Percentiles rank a stretch among this genome's conserved stretches.
Conservation (phyloP, 2,888 invertebrate species). For the Tricholauxania praeusta region DNA sequence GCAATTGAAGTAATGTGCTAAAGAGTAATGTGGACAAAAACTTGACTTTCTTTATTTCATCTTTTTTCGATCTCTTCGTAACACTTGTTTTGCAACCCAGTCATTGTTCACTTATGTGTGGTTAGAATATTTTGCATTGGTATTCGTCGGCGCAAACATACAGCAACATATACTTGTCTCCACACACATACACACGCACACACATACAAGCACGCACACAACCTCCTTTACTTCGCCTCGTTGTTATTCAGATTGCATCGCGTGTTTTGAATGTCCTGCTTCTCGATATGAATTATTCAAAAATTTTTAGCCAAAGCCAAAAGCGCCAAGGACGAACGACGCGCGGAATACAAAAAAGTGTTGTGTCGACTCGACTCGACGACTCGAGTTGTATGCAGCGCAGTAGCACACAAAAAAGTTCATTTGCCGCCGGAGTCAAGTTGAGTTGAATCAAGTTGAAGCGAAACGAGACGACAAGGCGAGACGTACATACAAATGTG, state of each 20-base stretch:
- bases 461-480: conserved; percentile 22
- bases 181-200: conserved; percentile 34
- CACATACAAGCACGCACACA: conserved; percentile 22
- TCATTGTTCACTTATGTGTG: background rate
- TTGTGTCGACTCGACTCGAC: background rate
- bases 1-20: background rate
- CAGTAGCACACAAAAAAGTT: conserved; percentile 15
- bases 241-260: conserved; percentile 67
- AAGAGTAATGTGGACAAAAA: no score
- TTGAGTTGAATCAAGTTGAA: background rate
- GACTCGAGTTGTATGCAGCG: conserved; percentile 41
- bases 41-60: no score
- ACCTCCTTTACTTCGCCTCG: conserved; percentile 39
- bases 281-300: conserved; percentile 68
- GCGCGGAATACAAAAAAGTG: conserved; percentile 62
- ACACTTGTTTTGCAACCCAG: no score
- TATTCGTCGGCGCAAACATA: background rate
- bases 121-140: background rate
- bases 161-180: background rate
- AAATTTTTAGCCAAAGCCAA: conserved; percentile 54
- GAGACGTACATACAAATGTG: conserved; percentile 60
- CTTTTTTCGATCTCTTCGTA: no score
- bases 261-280: conserved; percentile 68
- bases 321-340: conserved; percentile 64
- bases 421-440: conserved; percentile 19